phyloP scores from a whole-genome alignment of 2,888 invertebrate genomes.

The Platypus cylindrus region DNA sequence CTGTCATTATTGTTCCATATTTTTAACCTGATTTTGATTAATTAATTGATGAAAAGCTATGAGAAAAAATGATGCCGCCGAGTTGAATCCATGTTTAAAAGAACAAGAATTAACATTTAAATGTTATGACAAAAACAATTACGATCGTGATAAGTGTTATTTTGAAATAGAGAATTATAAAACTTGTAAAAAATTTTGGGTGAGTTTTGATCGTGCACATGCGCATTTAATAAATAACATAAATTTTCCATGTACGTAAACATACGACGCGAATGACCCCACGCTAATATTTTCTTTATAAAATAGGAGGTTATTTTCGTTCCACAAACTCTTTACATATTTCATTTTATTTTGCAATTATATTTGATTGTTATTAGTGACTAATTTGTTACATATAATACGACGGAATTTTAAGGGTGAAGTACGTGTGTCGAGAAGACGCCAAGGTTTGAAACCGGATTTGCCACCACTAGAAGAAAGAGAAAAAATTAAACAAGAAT shows the following conservation, averaged over 20 bases:
- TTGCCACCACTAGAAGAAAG: slow-evolving; percentile 61
- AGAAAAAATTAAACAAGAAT: slow-evolving; percentile 50
- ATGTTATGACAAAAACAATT: slow-evolving; percentile 58
- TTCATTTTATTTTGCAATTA: no score
- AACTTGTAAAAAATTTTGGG: slow-evolving; percentile 74
- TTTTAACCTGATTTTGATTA: no score
- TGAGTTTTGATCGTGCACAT: slow-evolving; percentile 28
- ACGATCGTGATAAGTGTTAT: slow-evolving; percentile 51
- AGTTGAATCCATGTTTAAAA: slow-evolving; percentile 43
- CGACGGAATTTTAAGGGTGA: slow-evolving; percentile 45
- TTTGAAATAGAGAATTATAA: slow-evolving; percentile 64
- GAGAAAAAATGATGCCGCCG: slow-evolving; percentile 25
- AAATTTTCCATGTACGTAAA: slow-evolving; percentile 1
- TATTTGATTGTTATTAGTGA: no score
- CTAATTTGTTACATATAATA: no score
- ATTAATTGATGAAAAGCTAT: no score
- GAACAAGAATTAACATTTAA: slow-evolving; percentile 59
- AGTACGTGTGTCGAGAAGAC: slow-evolving; percentile 45
- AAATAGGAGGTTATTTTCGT: background rate
- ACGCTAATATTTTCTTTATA: slow-evolving; percentile 4
- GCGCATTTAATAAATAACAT: slow-evolving; percentile 2
- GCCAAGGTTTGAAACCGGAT: slow-evolving; percentile 50
- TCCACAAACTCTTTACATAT: background rate
- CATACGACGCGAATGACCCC: slow-evolving; percentile 3
- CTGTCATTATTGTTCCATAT: no score